A percentile compares a stretch with the other conserved stretches of the same genome.
Conservation (phyloP, 2,797 vertebrate genomes). For the Buphagus erythrorhynchus region DNA sequence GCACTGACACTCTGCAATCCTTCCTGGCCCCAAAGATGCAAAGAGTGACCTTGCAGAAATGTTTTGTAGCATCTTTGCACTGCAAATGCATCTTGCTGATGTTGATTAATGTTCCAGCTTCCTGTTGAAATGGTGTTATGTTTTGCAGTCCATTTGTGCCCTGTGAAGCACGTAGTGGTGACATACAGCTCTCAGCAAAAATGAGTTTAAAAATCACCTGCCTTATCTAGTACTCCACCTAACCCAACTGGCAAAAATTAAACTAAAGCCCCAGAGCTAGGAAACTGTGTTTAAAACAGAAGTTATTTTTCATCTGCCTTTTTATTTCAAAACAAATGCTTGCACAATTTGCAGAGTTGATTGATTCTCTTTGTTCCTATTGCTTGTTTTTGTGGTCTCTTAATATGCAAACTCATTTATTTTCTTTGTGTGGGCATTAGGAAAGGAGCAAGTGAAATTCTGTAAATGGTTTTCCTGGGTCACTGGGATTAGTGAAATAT, state of each 20-base stretch:
- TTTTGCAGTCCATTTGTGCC: not conserved
- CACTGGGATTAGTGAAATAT: not conserved
- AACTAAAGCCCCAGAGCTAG: not conserved
- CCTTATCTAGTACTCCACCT: not conserved
- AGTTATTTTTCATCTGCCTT: not conserved
- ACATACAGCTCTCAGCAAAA: not conserved
- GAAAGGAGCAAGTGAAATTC: not conserved
- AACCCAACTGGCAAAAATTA: not conserved
- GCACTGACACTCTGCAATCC: not conserved
- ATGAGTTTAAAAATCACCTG: not conserved
- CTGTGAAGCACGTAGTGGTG: not conserved
- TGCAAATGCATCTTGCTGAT: not conserved
- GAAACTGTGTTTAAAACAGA: not conserved
- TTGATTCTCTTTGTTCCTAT: not conserved
- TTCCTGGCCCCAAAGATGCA: not conserved
- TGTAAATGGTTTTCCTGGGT: not conserved
- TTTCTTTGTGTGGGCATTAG: not conserved
- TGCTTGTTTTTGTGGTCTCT: not conserved
- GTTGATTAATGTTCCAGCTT: not conserved
- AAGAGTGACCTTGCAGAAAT: not conserved
- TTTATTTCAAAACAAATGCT: not conserved
- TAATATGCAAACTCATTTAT: not conserved
- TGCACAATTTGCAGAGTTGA: not conserved
- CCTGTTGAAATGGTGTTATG: accelerated
- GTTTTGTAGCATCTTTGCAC: not conserved